Evolutionary conservation across 2,113 vertebrate genomes (phyloP).

Genomic region (Oncorhynchus gorbuscha): DNA sequence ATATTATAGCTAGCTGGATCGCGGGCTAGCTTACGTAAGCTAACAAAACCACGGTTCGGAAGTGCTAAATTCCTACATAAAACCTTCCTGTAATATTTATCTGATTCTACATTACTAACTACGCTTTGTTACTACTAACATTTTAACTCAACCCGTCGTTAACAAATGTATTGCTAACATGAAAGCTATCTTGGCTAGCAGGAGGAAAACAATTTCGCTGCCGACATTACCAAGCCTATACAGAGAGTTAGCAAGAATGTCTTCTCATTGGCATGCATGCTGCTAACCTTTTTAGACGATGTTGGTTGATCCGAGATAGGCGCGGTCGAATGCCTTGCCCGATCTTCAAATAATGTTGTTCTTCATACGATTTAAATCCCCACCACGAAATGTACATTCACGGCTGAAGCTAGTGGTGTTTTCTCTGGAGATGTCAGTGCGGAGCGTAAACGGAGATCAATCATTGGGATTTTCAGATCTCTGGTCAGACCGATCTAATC

Average conservation of each 20-base stretch:
- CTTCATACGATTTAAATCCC: constrained; percentile 61
- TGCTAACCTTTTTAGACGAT: neutral
- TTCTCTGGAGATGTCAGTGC: constrained; percentile 66
- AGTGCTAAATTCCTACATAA: neutral
- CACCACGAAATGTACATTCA: constrained; percentile 35
- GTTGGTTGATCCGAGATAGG: neutral
- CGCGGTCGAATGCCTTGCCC: neutral
- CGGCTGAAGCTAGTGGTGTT: constrained; percentile 40
- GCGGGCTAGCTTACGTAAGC: neutral
- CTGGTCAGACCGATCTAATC: constrained; percentile 43
- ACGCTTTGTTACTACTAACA: too few species aligned
- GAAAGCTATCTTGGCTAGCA: constrained; percentile 53
- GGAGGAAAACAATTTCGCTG: constrained; percentile 63
- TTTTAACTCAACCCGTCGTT: neutral
- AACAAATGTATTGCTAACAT: constrained; percentile 57
- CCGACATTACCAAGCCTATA: constrained; percentile 58
- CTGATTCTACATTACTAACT: neutral
- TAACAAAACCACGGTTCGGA: neutral
- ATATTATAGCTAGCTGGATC: neutral
- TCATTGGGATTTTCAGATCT: constrained; percentile 69
- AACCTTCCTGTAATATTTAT: neutral
- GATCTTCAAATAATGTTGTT: constrained; percentile 25
- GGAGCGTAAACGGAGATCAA: constrained; percentile 69
- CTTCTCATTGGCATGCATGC: neutral
- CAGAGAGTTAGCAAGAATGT: neutral